Percentiles rank a stretch among this genome's conserved stretches.
These are phyloP conservation scores for Trypoxylon attenuatum DNA, from an alignment of 2,888 invertebrate species.

Conservation along the genomic window DNA sequence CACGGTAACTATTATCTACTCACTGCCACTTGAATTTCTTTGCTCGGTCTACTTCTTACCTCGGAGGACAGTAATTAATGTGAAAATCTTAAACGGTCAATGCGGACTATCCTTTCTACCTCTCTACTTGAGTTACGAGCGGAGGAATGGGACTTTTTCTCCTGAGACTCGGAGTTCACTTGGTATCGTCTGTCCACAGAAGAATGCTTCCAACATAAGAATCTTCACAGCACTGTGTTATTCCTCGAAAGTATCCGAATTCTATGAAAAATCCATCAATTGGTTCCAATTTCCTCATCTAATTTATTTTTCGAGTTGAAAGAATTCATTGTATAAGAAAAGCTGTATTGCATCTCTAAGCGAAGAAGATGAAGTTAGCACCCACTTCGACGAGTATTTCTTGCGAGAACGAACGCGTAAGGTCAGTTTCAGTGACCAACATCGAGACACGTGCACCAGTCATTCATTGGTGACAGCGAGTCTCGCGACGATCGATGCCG, in stretches of 20 bases:
- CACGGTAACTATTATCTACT: conserved; percentile 9
- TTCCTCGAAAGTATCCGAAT: conserved; percentile 11
- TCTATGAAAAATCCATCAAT: not conserved
- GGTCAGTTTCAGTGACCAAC: too few species aligned
- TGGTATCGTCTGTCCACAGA: conserved; percentile 19
- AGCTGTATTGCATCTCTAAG: too few species aligned
- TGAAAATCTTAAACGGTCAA: conserved; percentile 33
- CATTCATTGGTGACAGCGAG: conserved; percentile 2
- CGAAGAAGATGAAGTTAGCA: not conserved
- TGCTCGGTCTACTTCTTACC: conserved; percentile 28
- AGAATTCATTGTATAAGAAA: too few species aligned
- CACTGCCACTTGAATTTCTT: not conserved
- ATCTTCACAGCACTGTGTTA: too few species aligned
- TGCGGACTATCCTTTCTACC: conserved; percentile 30
- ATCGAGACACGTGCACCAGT: conserved; percentile 35
- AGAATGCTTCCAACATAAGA: too few species aligned
- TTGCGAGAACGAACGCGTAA: conserved; percentile 13
- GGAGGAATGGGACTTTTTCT: conserved; percentile 36
- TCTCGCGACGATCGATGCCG: not conserved
- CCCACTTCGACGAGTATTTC: conserved; percentile 18
- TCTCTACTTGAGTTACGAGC: conserved; percentile 29
- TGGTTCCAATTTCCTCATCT: not conserved
- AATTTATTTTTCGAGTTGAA: not conserved
- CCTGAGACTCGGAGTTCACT: conserved; percentile 2
- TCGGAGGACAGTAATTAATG: conserved; percentile 42